Percentiles rank a stretch among this genome's conserved stretches.
phyloP scores from a whole-genome alignment of 2,888 invertebrate species.

The Dasypolia templi region DNA sequence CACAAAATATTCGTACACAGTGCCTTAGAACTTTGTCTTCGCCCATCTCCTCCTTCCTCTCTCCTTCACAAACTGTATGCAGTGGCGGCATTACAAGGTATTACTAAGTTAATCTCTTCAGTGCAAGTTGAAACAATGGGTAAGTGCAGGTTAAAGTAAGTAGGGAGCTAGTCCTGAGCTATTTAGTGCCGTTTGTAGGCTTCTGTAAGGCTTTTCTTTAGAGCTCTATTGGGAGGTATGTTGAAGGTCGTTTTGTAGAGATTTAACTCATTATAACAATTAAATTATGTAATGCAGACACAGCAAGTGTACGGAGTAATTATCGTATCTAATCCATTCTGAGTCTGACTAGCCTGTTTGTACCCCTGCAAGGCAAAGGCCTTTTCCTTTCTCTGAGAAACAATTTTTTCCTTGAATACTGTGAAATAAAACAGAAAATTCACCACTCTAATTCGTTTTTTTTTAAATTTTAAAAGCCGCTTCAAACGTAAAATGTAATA shows the following conservation, averaged over 20 bases:
- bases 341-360: too few species aligned
- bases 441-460: too few species aligned
- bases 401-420: neutral
- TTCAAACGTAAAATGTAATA: too few species aligned
- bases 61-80: constrained; percentile 23
- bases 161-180: constrained; percentile 21
- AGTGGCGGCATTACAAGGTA: constrained; percentile 20
- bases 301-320: neutral
- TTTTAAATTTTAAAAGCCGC: too few species aligned
- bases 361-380: neutral
- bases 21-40: constrained; percentile 5
- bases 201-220: constrained; percentile 20
- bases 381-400: neutral
- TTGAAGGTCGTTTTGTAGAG: neutral
- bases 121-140: constrained; percentile 35
- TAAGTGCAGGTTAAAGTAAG: constrained; percentile 31
- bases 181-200: constrained; percentile 19
- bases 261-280: neutral
- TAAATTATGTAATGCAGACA: neutral
- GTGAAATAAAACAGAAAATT: too few species aligned
- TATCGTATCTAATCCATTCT: too few species aligned
- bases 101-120: constrained; percentile 47
- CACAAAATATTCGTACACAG: constrained; percentile 27
- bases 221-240: neutral
- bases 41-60: neutral